Conservation (phyloP, 1,140 invertebrate species). For the Scaptomyza montana region DNA sequence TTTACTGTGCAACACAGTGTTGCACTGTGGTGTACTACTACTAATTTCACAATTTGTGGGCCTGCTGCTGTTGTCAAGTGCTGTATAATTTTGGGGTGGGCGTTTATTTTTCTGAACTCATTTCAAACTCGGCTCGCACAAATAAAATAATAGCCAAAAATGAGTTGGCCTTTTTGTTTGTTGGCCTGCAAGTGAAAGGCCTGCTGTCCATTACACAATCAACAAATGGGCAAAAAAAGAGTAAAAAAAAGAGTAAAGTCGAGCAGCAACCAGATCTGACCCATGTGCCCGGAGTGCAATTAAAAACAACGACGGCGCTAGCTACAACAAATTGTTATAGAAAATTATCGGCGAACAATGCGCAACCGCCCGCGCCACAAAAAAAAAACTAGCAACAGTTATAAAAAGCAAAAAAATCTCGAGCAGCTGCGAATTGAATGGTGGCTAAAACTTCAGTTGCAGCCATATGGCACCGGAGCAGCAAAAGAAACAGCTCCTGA, state of each 20-base stretch:
- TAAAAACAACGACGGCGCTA: slow-evolving; percentile 55
- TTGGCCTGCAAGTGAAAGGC: slow-evolving; percentile 68
- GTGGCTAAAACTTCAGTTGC: slow-evolving; percentile 29
- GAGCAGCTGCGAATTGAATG: slow-evolving; percentile 42
- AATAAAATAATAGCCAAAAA: slow-evolving; percentile 77
- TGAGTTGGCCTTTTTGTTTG: slow-evolving; percentile 66
- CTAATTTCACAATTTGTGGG: slow-evolving; percentile 70
- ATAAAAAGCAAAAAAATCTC: slow-evolving; percentile 29
- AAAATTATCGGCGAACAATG: slow-evolving; percentile 50
- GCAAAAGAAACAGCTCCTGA: slow-evolving; percentile 9
- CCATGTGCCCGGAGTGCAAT: slow-evolving; percentile 51
- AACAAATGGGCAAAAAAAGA: slow-evolving; percentile 40
- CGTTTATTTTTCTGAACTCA: slow-evolving; percentile 72
- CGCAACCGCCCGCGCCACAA: slow-evolving; percentile 41
- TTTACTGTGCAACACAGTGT: slow-evolving; percentile 12
- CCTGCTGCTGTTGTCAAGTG: slow-evolving; percentile 58
- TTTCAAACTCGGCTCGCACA: slow-evolving; percentile 63
- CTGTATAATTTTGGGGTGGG: slow-evolving; percentile 67
- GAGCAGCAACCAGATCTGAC: slow-evolving; percentile 43
- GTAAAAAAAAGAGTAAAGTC: slow-evolving; percentile 22
- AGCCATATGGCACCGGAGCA: slow-evolving; percentile 35
- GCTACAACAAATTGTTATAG: slow-evolving; percentile 72
- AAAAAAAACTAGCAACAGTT: slow-evolving; percentile 5
- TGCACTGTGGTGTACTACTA: slow-evolving; percentile 35
- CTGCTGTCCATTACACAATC: slow-evolving; percentile 72